Evolutionary conservation across 2,113 vertebrate species (phyloP).

Genomic region (Zosterops hypoxanthus): DNA sequence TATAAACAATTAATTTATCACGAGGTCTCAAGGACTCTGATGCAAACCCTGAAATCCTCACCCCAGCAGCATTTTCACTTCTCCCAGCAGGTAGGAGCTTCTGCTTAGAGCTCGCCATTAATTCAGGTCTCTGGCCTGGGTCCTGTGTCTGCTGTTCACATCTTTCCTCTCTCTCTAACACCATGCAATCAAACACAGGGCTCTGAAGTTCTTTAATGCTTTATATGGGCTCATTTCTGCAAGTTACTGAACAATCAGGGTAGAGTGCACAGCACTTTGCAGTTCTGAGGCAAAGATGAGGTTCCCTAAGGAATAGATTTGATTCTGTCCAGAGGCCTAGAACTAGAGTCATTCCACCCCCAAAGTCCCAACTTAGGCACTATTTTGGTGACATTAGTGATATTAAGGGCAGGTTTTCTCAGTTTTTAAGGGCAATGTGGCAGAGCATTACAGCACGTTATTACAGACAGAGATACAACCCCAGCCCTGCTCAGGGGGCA

Average conservation of each 20-base stretch:
- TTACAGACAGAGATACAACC: not conserved
- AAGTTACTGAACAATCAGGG: constrained; percentile 30
- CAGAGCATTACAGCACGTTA: not conserved
- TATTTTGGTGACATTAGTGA: constrained; percentile 35
- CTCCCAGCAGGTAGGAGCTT: not conserved
- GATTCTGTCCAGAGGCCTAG: constrained; percentile 2
- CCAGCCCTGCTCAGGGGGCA: not conserved
- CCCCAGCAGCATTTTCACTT: not conserved
- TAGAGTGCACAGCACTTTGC: constrained; percentile 33
- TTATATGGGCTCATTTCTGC: constrained; percentile 42
- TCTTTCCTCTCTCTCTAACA: not conserved
- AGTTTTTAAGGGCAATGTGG: not conserved
- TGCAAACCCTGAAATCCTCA: not conserved
- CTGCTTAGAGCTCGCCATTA: not conserved
- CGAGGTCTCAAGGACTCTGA: not conserved
- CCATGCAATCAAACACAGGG: not conserved
- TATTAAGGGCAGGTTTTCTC: not conserved
- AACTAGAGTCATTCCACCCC: not conserved
- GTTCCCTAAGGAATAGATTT: constrained; percentile 56
- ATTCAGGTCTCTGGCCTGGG: not conserved
- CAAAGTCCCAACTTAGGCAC: not conserved
- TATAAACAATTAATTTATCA: not conserved
- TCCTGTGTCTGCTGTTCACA: not conserved
- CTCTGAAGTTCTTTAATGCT: constrained; percentile 39
- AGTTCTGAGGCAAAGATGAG: constrained; percentile 29